Evolutionary conservation across 2,888 invertebrate species (phyloP).

Genomic region (Platyscelio sp.): DNA sequence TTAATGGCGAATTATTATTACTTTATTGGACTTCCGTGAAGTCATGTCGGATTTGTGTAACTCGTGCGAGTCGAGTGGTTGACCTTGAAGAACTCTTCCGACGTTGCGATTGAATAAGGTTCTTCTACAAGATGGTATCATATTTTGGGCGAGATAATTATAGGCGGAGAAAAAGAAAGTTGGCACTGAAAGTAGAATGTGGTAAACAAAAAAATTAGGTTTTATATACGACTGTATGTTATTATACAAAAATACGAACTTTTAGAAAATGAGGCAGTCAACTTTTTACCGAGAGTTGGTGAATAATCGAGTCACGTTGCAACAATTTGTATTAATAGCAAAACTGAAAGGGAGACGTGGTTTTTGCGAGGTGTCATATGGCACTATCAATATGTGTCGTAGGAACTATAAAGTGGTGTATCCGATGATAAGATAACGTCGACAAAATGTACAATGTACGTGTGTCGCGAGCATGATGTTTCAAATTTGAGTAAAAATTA

Average conservation of each 20-base stretch:
- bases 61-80: not conserved
- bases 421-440: too few species aligned
- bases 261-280: too few species aligned
- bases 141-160: slow-evolving; percentile 26
- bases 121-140: not conserved
- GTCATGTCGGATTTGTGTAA: slow-evolving; percentile 21
- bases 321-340: too few species aligned
- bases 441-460: too few species aligned
- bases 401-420: too few species aligned
- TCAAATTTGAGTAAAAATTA: too few species aligned
- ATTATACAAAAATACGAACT: not conserved
- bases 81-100: slow-evolving; percentile 9
- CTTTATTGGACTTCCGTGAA: slow-evolving; percentile 21
- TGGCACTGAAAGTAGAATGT: not conserved
- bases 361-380: too few species aligned
- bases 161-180: slow-evolving; percentile 8
- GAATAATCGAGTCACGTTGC: too few species aligned
- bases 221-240: not conserved
- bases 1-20: slow-evolving; percentile 20
- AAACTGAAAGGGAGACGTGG: too few species aligned
- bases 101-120: slow-evolving; percentile 5
- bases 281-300: too few species aligned
- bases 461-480: too few species aligned
- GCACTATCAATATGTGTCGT: too few species aligned
- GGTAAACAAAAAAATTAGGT: not conserved